phyloP scores from a whole-genome alignment of 2,113 vertebrate species.

The Sturnira hondurensis region DNA sequence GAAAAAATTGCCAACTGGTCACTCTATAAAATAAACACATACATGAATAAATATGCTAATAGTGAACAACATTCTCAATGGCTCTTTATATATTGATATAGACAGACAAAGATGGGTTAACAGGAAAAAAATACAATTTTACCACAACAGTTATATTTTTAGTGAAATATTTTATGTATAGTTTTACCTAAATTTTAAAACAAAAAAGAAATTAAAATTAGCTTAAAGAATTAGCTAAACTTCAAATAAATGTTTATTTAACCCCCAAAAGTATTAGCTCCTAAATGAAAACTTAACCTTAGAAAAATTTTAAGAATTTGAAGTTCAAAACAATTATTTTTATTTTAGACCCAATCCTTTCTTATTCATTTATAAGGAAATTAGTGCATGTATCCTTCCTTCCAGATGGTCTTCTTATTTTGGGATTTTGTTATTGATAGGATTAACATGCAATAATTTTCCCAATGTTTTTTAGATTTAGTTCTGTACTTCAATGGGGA shows the following conservation, averaged over 20 bases:
- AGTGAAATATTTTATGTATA: not conserved
- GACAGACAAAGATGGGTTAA: not conserved
- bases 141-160: not conserved
- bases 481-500: not conserved
- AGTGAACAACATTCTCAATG: not conserved
- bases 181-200: not conserved
- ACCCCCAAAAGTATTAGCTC: not conserved
- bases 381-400: not conserved
- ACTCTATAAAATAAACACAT: not conserved
- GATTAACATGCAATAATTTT: not conserved
- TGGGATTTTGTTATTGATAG: not conserved
- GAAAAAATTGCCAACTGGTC: not conserved
- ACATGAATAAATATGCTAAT: not conserved
- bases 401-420: not conserved
- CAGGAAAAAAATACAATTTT: not conserved
- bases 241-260: conserved; percentile 21
- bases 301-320: not conserved
- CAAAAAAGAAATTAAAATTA: not conserved
- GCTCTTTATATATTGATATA: not conserved
- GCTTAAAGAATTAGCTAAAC: not conserved
- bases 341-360: not conserved
- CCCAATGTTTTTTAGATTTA: not conserved
- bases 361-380: not conserved
- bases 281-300: not conserved
- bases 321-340: not conserved